Evolutionary conservation across 2,113 vertebrate species (phyloP).

Genomic region (Herpetotheres cachinnans): DNA sequence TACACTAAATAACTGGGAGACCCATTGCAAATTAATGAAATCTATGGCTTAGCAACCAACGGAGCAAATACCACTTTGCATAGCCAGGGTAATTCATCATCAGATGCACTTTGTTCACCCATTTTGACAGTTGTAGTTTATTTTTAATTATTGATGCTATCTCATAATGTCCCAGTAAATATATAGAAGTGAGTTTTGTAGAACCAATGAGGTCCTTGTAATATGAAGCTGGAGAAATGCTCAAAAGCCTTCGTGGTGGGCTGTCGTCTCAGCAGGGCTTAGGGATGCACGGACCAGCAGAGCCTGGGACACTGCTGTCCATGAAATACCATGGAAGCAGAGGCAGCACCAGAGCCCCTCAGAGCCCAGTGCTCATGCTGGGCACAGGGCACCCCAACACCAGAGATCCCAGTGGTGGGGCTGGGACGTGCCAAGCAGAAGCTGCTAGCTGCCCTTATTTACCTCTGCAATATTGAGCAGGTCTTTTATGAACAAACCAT

Average conservation of each 20-base stretch:
- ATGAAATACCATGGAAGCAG: accelerated
- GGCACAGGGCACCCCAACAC: background rate
- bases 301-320: background rate
- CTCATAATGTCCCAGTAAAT: background rate
- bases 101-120: background rate
- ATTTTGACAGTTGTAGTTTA: background rate
- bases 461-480: background rate
- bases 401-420: accelerated
- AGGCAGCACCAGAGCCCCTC: background rate
- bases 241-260: background rate
- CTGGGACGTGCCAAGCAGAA: accelerated
- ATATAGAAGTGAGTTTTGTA: background rate
- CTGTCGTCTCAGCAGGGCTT: background rate
- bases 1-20: background rate
- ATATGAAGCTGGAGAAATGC: background rate
- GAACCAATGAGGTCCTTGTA: background rate
- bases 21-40: background rate
- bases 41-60: background rate
- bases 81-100: background rate
- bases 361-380: accelerated
- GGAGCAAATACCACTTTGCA: background rate
- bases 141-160: conserved; percentile 30
- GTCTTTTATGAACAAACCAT: background rate
- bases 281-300: accelerated
- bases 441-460: background rate